Evolutionary conservation across 2,888 invertebrate species (phyloP), one percentile per base, ranked within the genome.

Genomic region (Protonemura montana): DNA sequence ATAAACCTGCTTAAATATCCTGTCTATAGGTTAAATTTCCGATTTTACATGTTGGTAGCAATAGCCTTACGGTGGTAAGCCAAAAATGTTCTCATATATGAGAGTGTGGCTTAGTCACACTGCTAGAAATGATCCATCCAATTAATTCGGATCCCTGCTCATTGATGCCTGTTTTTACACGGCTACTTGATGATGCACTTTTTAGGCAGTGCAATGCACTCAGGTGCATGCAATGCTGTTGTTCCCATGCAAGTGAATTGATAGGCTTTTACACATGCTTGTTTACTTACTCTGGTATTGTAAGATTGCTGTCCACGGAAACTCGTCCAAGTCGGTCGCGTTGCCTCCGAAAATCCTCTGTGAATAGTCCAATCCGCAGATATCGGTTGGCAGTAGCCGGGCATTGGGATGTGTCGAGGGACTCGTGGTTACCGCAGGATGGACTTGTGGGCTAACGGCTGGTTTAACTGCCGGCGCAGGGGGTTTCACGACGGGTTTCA

Each of bases 311-410:
- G 76, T 82, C 86, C 86, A 86, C 0, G 86, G 82, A n/a, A 82
- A 86, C 76, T 86, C 82, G n/a, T 86, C 59, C 1, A 86, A 16
- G 26, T 25, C 82, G 0, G 86, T 86, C 0, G 27, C 42, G 28
- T 86, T 86, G 1, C 86, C 86, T 26, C 82, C 82, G n/a, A 82
- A 59, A 0, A 86, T 86, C 76, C 86, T 82, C 42, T 42, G n/a
- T 0, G 86, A 10, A n/a, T 28, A 42, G 28, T 86, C 86, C 10
- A 41, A n/a, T 0, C 86, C 86, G 28, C 86, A 86, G 30, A n/a
- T 10, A 13, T 82, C 82, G 1, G 27, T 27, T 21, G 59, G 59
- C 13, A 84, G 28, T 28, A 84, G 29, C 0, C 25, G 16, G 5
- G 13, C 27, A 29, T 84, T 84, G 28, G 28, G 84, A 76, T 84